Percentiles rank a stretch among this genome's conserved stretches.
Conservation (phyloP, 2,113 vertebrate genomes). For the Rynchops niger region DNA sequence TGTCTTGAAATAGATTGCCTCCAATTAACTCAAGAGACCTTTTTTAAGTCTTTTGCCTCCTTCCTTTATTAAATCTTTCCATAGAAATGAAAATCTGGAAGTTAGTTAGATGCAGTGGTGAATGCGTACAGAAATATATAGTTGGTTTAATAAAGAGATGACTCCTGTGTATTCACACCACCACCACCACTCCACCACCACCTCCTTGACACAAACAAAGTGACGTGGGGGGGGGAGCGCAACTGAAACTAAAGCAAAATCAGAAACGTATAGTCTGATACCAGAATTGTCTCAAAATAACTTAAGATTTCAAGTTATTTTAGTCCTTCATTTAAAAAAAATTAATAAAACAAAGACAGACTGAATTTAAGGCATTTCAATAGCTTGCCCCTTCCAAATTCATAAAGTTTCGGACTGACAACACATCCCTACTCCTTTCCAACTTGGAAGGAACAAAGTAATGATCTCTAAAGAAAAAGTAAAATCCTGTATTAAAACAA, state of each 20-base stretch:
- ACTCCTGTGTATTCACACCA: not conserved
- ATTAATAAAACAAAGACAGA: not conserved
- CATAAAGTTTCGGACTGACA: not conserved
- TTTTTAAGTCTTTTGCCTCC: not conserved
- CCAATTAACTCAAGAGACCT: not conserved
- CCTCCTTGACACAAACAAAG: not conserved
- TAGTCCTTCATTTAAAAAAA: not conserved
- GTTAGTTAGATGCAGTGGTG: not conserved
- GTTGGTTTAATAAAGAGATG: not conserved
- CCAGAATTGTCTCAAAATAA: not conserved
- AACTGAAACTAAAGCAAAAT: not conserved
- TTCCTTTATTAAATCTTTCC: not conserved
- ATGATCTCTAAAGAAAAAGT: not conserved
- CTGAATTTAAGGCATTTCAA: not conserved
- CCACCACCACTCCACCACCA: not conserved
- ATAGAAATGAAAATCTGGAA: not conserved
- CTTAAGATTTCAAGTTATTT: not conserved
- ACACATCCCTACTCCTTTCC: not conserved
- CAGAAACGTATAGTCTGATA: not conserved
- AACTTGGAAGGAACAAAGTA: not conserved
- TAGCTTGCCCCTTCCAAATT: not conserved
- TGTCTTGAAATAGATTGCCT: not conserved
- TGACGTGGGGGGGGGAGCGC: not conserved
- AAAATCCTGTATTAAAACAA: not conserved
- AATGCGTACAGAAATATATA: not conserved